Conservation (phyloP, 1,140 invertebrate species). For the Lerema accius region DNA sequence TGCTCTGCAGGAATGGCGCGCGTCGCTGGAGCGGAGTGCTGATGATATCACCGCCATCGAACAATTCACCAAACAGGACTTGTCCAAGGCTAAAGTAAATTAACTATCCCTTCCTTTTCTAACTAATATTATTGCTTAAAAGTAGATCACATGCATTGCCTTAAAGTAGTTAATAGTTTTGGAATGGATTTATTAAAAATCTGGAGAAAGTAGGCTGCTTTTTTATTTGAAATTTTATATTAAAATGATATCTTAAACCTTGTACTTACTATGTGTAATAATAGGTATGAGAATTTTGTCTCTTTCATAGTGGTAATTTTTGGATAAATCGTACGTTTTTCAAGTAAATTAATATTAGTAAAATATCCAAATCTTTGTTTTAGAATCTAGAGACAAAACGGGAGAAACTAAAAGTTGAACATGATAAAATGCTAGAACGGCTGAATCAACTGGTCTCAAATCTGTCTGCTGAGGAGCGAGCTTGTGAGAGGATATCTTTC, state of each 20-base stretch:
- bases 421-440: slow-evolving; percentile 73
- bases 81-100: slow-evolving; percentile 84
- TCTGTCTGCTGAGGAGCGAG: slow-evolving; percentile 80
- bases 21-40: slow-evolving; percentile 84
- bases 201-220: too few species aligned
- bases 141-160: too few species aligned
- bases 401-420: slow-evolving; percentile 80
- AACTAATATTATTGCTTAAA: too few species aligned
- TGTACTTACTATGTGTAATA: too few species aligned
- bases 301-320: too few species aligned
- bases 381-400: slow-evolving; percentile 81
- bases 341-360: background rate
- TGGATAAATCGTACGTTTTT: too few species aligned
- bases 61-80: slow-evolving; percentile 85
- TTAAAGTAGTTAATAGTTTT: too few species aligned
- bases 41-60: slow-evolving; percentile 85
- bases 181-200: too few species aligned
- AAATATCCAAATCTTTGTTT: slow-evolving; percentile 28
- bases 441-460: slow-evolving; percentile 80
- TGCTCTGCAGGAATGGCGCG: slow-evolving; percentile 85
- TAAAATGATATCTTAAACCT: too few species aligned
- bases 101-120: background rate
- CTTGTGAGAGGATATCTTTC: slow-evolving; percentile 79
- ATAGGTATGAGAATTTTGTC: too few species aligned
- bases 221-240: too few species aligned